Base-by-base conservation (phyloP, 2,888 invertebrate genomes). In the Pyrochroa serraticornis region DNA sequence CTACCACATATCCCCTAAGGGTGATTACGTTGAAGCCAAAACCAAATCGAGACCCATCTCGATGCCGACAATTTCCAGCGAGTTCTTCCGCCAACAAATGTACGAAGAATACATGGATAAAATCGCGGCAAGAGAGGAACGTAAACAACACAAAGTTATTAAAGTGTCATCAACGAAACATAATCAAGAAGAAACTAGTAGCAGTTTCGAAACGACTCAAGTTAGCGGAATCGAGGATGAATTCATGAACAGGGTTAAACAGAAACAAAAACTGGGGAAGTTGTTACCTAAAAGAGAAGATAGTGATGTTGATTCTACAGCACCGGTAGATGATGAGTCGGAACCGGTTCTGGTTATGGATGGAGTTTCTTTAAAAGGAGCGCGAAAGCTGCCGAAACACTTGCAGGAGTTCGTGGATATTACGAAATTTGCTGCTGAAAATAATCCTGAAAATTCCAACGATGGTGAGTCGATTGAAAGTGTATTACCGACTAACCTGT, bases 71-170 rank as follows among this genome's bases (percentile, higher is more conserved):
- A 83, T 82, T 7, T 84, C 87, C 6, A 87, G 87, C 43, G 89
- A 92, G 76, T 81, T 85, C 37, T 86, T 90, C 68, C 85, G 92
- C 6, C 88, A 89, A 65, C 87, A 88, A 78, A 93, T 93, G 92
- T 93, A 91, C 78, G 85, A 90, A 67, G 93, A 93, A 76, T 93
- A 92, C 80, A 85, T 92, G 73, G 82, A 83, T 71, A 89, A 92
- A 79, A 88, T 93, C 70, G 86, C 89, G 3, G 89, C 90, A 74
- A 83, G 92, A 7, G 87, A 90, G 69, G 89, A 92, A 71, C 83
- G 93, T 39, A 89, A 89, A 67, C 85, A 90, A 59, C 87, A 90
- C 49, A 92, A 91, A 79, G 85, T 92, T 13, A 89, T 93, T 9
- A 92, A 91, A 82, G 86, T 93, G 57, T 88, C 90, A 0, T 85